phyloP scores from a whole-genome alignment of 2,888 invertebrate species.

The Heterodera filipjevi region DNA sequence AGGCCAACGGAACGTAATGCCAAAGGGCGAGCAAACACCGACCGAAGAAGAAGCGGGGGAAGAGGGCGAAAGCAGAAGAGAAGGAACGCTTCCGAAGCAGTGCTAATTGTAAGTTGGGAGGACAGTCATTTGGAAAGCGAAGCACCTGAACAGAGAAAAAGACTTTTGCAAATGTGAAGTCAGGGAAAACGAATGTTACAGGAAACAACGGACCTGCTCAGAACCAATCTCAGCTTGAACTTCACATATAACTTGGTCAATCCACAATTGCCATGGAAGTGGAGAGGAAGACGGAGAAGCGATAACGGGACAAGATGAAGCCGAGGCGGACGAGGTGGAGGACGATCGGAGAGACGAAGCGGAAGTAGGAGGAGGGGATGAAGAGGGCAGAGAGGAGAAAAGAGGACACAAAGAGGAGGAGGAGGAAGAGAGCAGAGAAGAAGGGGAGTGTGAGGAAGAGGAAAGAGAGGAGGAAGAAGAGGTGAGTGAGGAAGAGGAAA shows the following conservation, averaged over 20 bases:
- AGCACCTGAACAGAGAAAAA: neutral
- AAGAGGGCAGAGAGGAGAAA: neutral
- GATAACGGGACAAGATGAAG: neutral
- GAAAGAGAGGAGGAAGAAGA: neutral
- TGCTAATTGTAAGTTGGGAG: neutral
- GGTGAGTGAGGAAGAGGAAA: neutral
- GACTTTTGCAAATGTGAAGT: neutral
- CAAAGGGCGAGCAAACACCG: neutral
- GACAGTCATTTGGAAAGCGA: neutral
- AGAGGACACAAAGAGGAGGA: neutral
- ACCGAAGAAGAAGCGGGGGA: neutral
- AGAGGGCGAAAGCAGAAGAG: slow-evolving; percentile 19
- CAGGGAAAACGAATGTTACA: neutral
- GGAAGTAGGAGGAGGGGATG: neutral
- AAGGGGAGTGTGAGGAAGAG: neutral
- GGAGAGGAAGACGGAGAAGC: neutral
- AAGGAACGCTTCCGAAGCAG: neutral
- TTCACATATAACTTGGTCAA: slow-evolving; percentile 56
- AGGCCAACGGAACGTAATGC: neutral
- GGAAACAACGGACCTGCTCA: slow-evolving; percentile 34
- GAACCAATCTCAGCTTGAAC: slow-evolving; percentile 52
- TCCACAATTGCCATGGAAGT: slow-evolving; percentile 38
- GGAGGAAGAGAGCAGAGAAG: neutral
- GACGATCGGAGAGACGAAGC: neutral
- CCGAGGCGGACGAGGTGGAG: neutral